These are phyloP conservation scores for Cyprinodon tularosa DNA, from an alignment of 2,113 vertebrate species.

Conservation along the genomic window DNA sequence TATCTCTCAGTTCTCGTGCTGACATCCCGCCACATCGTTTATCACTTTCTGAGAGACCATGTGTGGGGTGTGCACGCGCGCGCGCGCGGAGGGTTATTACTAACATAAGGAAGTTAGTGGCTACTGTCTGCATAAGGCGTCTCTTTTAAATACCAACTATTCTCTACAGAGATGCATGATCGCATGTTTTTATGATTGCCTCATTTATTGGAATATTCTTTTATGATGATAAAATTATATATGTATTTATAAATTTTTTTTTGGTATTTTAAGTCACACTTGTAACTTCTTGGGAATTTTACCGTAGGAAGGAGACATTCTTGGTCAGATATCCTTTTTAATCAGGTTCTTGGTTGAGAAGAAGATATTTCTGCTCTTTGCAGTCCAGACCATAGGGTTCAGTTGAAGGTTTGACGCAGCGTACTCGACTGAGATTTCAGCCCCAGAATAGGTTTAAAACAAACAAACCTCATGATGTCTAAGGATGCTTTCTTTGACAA, in stretches of 20 bases:
- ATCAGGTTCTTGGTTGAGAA: background rate
- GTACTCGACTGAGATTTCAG: background rate
- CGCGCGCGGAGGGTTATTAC: background rate
- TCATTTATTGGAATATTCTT: background rate
- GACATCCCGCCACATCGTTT: slow-evolving; percentile 34
- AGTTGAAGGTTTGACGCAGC: background rate
- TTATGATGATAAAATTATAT: background rate
- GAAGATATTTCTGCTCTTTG: background rate
- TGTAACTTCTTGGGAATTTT: too few relatives aligned
- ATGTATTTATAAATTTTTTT: background rate
- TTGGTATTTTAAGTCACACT: background rate
- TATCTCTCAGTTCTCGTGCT: slow-evolving; percentile 18
- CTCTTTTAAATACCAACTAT: too few relatives aligned
- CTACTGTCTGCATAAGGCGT: too few relatives aligned
- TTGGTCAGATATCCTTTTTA: background rate
- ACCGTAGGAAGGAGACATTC: background rate
- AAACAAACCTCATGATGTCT: background rate
- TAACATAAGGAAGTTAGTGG: slow-evolving; percentile 1
- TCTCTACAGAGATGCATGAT: too few relatives aligned
- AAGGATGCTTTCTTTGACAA: background rate
- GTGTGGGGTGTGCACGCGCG: background rate
- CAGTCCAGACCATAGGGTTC: background rate
- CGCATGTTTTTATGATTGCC: too few relatives aligned
- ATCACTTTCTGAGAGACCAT: background rate
- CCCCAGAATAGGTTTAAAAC: background rate